Base-by-base conservation (phyloP, 2,888 invertebrate genomes). In the Diaperis boleti region DNA sequence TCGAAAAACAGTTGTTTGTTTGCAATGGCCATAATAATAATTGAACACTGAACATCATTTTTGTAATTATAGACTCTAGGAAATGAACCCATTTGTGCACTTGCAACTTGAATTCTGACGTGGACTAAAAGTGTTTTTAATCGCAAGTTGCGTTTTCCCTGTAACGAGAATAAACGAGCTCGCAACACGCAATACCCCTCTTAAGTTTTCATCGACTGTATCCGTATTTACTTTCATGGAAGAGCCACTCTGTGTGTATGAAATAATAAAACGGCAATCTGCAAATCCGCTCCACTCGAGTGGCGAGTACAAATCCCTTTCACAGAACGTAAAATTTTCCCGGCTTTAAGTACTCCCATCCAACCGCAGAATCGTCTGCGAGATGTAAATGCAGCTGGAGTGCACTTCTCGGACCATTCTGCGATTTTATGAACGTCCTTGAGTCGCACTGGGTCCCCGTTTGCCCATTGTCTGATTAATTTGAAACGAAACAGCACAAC, bases 231-330 rank as follows among this genome's bases (percentile, higher is more conserved):
- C 61, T 60, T 54, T 44, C 39, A 37, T 18, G 35, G 44, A 45
- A 52, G 60, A 54, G 61, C 61, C 61, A 60, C 61, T 59, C 29
- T 55, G 33, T 39, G 29, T 54, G 56, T 64, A 64, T 64, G 64
- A 73, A 73, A 72, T 73, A 73, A 75, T 74, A 74, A 74, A 75
- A 73, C 69, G 71, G 71, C 74, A 75, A 74, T 75, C 71, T 75
- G 67, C 68, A 72, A 72, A 75, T 72, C 67, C 69, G 70, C 64
- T 59, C 63, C 65, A 57, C 65, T 70, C 62, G 63, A 71, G 72
- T 70, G 66, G 67, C 67, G 69, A 69, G 70, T 66, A 71, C 72
- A 68, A 70, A 67, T 66, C 65, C 59, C 63, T 62, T 70, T 68
- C 55, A 65, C 52, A 54, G 59, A 50, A 64, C 62, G 69, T 64